These are phyloP conservation scores for Brachionus plicatilis DNA, from an alignment of 1,140 invertebrate genomes.

Conservation along the genomic window DNA sequence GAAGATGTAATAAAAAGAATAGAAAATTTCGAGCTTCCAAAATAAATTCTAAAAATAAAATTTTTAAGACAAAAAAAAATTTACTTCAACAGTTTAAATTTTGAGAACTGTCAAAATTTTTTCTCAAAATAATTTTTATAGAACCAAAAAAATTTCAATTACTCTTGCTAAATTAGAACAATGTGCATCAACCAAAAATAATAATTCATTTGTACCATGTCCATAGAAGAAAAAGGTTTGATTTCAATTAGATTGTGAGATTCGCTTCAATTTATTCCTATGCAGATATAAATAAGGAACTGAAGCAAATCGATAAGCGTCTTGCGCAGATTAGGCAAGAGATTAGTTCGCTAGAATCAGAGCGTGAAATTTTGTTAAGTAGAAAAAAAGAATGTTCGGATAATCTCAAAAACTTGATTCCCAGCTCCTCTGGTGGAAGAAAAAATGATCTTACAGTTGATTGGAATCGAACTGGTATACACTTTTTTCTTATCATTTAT, in stretches of 20 bases:
- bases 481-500: not conserved
- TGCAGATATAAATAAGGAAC: not conserved
- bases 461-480: constrained; percentile 37
- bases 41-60: not conserved
- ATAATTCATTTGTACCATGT: not conserved
- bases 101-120: not conserved
- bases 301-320: constrained; percentile 34
- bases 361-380: constrained; percentile 1
- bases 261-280: not conserved
- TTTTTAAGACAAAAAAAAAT: not conserved
- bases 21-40: too few relatives aligned
- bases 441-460: constrained; percentile 2
- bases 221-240: constrained; percentile 22
- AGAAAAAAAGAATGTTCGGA: not conserved
- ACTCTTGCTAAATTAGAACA: not conserved
- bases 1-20: too few relatives aligned
- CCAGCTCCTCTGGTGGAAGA: constrained; percentile 35
- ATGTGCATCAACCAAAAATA: not conserved
- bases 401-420: not conserved
- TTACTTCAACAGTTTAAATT: not conserved
- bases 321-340: not conserved
- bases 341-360: constrained; percentile 6
- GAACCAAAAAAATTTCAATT: not conserved
- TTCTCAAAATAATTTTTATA: not conserved
- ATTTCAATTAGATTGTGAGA: constrained; percentile 16